Evolutionary conservation across 2,113 vertebrate genomes (phyloP).

Genomic region (Chitala chitala): DNA sequence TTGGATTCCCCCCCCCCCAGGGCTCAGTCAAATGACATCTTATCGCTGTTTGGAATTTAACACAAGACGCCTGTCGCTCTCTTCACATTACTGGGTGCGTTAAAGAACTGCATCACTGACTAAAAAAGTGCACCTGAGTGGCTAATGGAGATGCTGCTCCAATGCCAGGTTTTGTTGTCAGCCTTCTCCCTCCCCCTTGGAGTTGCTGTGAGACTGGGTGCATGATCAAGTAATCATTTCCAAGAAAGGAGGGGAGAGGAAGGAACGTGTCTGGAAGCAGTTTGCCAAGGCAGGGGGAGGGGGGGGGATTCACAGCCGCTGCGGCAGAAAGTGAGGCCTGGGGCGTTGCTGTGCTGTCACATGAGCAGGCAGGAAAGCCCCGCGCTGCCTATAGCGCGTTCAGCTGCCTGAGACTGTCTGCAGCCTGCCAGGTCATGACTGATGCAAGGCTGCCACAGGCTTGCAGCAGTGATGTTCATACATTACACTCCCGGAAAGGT

Average conservation of each 20-base stretch:
- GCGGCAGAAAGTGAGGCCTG: background rate
- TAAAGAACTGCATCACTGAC: no score
- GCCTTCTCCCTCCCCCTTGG: background rate
- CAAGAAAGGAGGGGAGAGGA: background rate
- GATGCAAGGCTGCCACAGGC: background rate
- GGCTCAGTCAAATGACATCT: no score
- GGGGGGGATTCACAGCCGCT: background rate
- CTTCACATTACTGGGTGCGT: no score
- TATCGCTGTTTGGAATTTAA: background rate
- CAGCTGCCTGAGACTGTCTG: conserved; percentile 5
- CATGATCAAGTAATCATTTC: background rate
- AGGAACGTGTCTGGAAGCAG: background rate
- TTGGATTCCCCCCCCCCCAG: no score
- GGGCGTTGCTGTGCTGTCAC: conserved; percentile 31
- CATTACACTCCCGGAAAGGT: background rate
- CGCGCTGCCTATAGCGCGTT: conserved; percentile 30
- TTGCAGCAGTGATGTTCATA: background rate
- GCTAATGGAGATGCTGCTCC: background rate
- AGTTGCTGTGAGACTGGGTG: background rate
- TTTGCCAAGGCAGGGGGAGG: background rate
- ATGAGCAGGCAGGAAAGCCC: conserved; percentile 54
- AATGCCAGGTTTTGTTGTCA: background rate
- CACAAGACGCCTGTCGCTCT: no score
- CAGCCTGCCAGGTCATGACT: background rate
- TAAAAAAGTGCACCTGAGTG: background rate